Base-by-base conservation (phyloP, 2,113 vertebrate species). In the Sterna hirundo region DNA sequence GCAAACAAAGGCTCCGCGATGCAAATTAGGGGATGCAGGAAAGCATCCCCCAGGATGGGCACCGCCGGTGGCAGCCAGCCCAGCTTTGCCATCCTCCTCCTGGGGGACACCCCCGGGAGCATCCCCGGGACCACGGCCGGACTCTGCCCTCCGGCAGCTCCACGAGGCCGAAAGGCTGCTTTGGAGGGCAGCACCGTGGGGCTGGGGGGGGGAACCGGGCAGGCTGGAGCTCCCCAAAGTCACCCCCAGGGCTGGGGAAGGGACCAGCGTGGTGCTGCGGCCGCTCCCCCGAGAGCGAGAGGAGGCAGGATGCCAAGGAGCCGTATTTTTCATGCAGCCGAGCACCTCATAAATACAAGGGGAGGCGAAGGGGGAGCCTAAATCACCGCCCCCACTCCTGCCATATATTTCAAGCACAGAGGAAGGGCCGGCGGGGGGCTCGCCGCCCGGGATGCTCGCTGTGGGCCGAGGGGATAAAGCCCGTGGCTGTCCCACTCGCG, bases 51-150 rank as follows among this genome's bases (percentile, higher is more conserved):
- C 52, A 44, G 65, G 40, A 47, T 1, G 6, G 85, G 46, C 30
- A 25, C 29, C 0, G 4, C 77, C 34, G 77, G 42, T 29, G 2
- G 4, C 64, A 44, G 36, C 58, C 58, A 57, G 65, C 58, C 81
- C 32, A 23, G 32, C 30, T 70, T 38, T 29, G 52, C 60, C 58
- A 29, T 29, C 86, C 47, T 4, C 22, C 40, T 49, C 57, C 55
- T 10, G 13, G n/a, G 77, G 47, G 34, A 42, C 51, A 55, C 11
- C 34, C 64, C 20, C 1, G 3, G 60, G 40, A 66, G 9, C 40
- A 46, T 16, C 57, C 42, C 2, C 1, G 40, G 44, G 47, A 42
- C 12, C 34, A 8, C 2, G 0, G 44, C 42, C 2, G 0, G 61
- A 16, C 32, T 20, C 55, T 70, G 75, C 47, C 40, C 34, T 32